These are phyloP conservation scores for Hirtodrosophila cameraria DNA, from an alignment of 2,888 invertebrate species.

Conservation along the genomic window DNA sequence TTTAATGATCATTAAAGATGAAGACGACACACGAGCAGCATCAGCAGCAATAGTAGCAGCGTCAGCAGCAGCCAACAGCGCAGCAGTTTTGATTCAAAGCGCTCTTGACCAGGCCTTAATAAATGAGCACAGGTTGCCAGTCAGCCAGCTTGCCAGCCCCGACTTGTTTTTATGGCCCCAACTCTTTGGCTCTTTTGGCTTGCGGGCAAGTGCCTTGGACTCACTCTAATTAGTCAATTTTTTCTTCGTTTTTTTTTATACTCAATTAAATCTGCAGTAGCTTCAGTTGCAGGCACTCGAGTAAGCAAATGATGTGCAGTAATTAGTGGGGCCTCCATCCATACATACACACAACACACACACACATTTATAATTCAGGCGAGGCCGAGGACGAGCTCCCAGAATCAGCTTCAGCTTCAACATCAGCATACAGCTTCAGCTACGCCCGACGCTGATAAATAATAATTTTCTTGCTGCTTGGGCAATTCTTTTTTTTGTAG, in stretches of 20 bases:
- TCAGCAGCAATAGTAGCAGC: conserved; percentile 17
- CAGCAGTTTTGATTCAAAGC: conserved; percentile 76
- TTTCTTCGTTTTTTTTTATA: conserved; percentile 61
- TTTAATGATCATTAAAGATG: conserved; percentile 78
- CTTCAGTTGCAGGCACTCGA: conserved; percentile 64
- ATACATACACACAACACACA: conserved; percentile 9
- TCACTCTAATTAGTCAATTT: conserved; percentile 80
- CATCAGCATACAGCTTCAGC: conserved; percentile 10
- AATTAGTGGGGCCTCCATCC: conserved; percentile 64
- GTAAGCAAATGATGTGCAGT: conserved; percentile 81
- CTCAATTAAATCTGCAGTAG: conserved; percentile 74
- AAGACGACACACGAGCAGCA: conserved; percentile 70
- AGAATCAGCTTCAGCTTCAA: conserved; percentile 6
- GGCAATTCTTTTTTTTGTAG: conserved; percentile 55
- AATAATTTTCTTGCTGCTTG: conserved; percentile 68
- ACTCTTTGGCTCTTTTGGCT: conserved; percentile 62
- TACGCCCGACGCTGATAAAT: conserved; percentile 63
- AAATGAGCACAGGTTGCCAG: conserved; percentile 72
- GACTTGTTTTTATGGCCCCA: conserved; percentile 64
- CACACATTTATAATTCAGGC: conserved; percentile 30
- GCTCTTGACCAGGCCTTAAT: conserved; percentile 78
- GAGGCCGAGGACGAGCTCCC: conserved; percentile 13
- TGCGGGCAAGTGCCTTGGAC: conserved; percentile 74
- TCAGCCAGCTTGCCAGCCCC: conserved; percentile 4
- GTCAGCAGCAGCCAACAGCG: background rate